Evolutionary conservation across 2,797 vertebrate genomes (phyloP).

Genomic region (Menidia menidia): DNA sequence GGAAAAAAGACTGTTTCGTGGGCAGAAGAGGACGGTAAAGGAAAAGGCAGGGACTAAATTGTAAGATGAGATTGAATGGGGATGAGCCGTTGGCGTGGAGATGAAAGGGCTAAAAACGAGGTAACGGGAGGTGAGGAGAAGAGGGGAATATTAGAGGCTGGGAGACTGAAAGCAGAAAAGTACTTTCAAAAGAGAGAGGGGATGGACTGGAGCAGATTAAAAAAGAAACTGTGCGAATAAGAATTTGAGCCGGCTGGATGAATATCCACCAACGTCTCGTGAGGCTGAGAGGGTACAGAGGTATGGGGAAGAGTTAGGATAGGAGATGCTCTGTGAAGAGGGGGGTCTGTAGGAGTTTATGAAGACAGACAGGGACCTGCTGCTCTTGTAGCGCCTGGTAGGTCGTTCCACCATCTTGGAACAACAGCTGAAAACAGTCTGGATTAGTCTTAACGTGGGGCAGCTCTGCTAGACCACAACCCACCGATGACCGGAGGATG

Average conservation of each 20-base stretch:
- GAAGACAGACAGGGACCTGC: too few species aligned
- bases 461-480: too few species aligned
- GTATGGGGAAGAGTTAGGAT: too few species aligned
- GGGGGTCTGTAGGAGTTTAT: too few species aligned
- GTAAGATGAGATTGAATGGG: constrained; percentile 62
- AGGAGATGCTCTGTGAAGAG: too few species aligned
- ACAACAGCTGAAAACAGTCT: too few species aligned
- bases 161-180: constrained; percentile 37
- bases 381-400: too few species aligned
- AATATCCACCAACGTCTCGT: constrained; percentile 61
- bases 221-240: constrained; percentile 53
- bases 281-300: too few species aligned
- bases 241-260: constrained; percentile 56
- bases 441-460: too few species aligned
- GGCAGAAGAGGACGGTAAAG: constrained; percentile 28
- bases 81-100: constrained; percentile 60
- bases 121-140: constrained; percentile 37
- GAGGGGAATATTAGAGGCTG: constrained; percentile 48
- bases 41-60: constrained; percentile 43
- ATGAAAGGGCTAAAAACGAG: constrained; percentile 64
- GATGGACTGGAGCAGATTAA: constrained; percentile 60
- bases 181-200: constrained; percentile 56
- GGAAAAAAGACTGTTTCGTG: constrained; percentile 11
- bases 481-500: neutral
- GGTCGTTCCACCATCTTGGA: too few species aligned